Evolutionary conservation across 2,113 vertebrate species (phyloP).

Genomic region (Chlamydotis undulata): DNA sequence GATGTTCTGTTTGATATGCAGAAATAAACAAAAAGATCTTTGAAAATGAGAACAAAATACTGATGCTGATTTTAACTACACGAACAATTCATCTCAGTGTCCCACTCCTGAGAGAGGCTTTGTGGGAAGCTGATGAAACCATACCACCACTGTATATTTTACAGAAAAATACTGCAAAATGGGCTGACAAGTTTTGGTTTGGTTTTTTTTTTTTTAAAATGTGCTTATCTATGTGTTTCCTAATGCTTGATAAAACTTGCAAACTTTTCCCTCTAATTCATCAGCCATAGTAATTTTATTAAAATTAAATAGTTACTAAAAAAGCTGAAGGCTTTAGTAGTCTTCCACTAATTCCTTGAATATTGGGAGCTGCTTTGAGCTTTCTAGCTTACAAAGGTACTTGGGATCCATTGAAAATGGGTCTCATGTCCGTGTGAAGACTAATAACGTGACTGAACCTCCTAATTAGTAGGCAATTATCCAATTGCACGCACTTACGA

Average conservation of each 20-base stretch:
- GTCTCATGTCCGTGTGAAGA: background rate
- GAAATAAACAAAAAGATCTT: background rate
- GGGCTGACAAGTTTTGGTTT: background rate
- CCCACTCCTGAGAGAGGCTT: background rate
- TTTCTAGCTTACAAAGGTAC: background rate
- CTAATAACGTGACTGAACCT: rapidly evolving
- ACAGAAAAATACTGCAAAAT: background rate
- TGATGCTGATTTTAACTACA: background rate
- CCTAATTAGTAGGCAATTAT: background rate
- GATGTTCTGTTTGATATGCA: background rate
- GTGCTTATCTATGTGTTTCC: background rate
- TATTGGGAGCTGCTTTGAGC: background rate
- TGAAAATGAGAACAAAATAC: background rate
- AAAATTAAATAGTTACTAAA: background rate
- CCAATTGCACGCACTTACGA: background rate
- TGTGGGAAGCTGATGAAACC: background rate
- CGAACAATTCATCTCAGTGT: background rate
- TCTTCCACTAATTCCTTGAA: background rate
- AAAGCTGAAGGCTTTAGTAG: background rate
- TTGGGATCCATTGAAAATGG: background rate
- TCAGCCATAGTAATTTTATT: background rate
- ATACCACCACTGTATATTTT: background rate
- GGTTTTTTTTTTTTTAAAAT: background rate
- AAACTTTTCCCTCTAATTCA: background rate
- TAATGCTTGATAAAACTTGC: background rate